These are phyloP conservation scores for Climacteris rufus DNA, from an alignment of 2,113 vertebrate species.

Conservation along the genomic window DNA sequence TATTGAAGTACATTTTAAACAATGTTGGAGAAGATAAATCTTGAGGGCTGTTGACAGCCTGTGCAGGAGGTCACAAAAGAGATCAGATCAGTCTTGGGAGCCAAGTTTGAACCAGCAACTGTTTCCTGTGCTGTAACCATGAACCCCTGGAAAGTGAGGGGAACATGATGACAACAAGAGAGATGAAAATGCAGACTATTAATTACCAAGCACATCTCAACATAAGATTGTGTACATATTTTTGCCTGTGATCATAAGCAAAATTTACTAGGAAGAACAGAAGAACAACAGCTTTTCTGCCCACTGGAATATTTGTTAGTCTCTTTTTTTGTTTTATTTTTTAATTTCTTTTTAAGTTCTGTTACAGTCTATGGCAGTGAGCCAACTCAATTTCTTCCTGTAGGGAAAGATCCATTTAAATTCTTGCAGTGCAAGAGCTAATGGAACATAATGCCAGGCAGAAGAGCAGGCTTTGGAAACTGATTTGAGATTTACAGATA, in stretches of 20 bases:
- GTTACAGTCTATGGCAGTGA: not conserved
- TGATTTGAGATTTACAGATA: not conserved
- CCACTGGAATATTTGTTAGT: not conserved
- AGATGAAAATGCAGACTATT: not conserved
- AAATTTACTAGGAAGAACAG: not conserved
- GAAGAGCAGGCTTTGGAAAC: not conserved
- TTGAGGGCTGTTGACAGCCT: constrained; percentile 5
- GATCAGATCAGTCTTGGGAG: not conserved
- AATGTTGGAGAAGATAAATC: constrained; percentile 1
- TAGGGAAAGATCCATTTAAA: not conserved
- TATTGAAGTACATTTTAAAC: not conserved
- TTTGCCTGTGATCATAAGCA: not conserved
- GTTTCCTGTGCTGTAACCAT: constrained; percentile 1
- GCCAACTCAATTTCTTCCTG: not conserved
- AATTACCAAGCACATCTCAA: not conserved
- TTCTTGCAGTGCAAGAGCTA: not conserved
- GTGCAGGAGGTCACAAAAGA: constrained; percentile 14
- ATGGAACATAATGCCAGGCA: not conserved
- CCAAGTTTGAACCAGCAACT: not conserved
- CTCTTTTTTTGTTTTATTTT: too few relatives aligned
- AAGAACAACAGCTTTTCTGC: too few relatives aligned
- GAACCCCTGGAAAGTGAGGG: not conserved
- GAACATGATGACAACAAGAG: not conserved
- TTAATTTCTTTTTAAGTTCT: not conserved
- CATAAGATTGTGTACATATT: not conserved